These are phyloP conservation scores for Platycheirus rosarum DNA, from an alignment of 2,888 invertebrate species.

Conservation along the genomic window DNA sequence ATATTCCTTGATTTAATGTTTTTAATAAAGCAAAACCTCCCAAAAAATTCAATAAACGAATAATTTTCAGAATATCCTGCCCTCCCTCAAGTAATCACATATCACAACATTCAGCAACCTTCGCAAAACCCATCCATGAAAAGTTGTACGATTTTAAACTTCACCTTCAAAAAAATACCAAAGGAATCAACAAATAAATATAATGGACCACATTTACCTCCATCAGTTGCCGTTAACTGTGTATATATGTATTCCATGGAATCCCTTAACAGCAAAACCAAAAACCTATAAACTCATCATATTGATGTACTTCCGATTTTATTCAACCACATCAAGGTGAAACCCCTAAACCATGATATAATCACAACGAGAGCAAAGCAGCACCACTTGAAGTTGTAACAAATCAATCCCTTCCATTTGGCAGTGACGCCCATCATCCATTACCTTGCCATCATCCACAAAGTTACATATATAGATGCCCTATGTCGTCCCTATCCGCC, in stretches of 20 bases:
- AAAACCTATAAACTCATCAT: conserved; percentile 62
- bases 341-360: conserved; percentile 44
- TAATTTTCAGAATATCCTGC: no score
- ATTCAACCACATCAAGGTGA: conserved; percentile 61
- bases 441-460: conserved; percentile 30
- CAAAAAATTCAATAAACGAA: no score
- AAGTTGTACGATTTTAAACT: background rate
- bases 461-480: background rate
- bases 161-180: conserved; percentile 10
- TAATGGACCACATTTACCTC: conserved; percentile 39
- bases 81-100: no score
- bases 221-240: conserved; percentile 14
- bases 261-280: conserved; percentile 4
- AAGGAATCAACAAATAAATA: conserved; percentile 43
- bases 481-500: background rate
- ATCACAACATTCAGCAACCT: no score
- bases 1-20: no score
- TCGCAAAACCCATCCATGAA: no score
- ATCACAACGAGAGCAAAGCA: conserved; percentile 53
- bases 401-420: conserved; percentile 72
- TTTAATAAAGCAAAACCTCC: no score
- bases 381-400: conserved; percentile 70
- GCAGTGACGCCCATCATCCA: conserved; percentile 61
- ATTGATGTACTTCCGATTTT: conserved; percentile 65
- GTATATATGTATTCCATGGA: conserved; percentile 37